Evolutionary conservation across 2,888 invertebrate genomes (phyloP), one percentile per base, ranked within the genome.

Genomic region (Drosophila phalerata): DNA sequence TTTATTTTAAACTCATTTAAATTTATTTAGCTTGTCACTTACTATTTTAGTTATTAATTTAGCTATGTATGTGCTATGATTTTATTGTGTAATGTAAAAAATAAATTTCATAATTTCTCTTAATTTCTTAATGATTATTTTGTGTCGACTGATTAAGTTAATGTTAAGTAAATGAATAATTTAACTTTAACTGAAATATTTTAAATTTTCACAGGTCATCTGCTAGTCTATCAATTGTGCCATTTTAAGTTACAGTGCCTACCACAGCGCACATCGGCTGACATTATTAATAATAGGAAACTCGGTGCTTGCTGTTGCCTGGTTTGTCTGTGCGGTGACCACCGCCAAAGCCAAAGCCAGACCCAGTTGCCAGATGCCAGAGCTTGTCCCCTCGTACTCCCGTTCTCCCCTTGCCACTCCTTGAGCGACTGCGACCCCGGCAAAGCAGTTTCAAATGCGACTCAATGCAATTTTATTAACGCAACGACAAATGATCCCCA

Each of bases 381-480:
- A 45, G 40, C 45, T 42, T 5, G 11, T 30, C 30, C 25, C 37
- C 47, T 30, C 3, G 25, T 1, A 3, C 17, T 6, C 4, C 22
- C 17, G 9, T n/a, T 5, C 0, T 19, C 30, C 19, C 0, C 38
- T 42, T 15, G 13, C 38, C 19, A 34, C 34, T 8, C 19, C 52
- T 9, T 45, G 19, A n/a, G 10, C 22, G 22, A 22, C 57, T 43
- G 25, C 49, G 40, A 42, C 32, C 60, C 77, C 55, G 62, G 80
- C 90, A 88, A 89, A 90, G 89, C 88, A 79, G 81, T 89, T 91
- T 91, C 90, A 90, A 90, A 90, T 88, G 91, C 90, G 89, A 89
- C 90, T 91, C 88, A 88, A 91, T 90, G 91, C 90, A 91, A 86
- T 91, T 91, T 90, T 90, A 89, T 90, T 90, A 90, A 89, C 81